Evolutionary conservation across 2,113 vertebrate species (phyloP), one percentile per base, ranked within the genome.

Genomic region (Ginglymostoma cirratum): DNA sequence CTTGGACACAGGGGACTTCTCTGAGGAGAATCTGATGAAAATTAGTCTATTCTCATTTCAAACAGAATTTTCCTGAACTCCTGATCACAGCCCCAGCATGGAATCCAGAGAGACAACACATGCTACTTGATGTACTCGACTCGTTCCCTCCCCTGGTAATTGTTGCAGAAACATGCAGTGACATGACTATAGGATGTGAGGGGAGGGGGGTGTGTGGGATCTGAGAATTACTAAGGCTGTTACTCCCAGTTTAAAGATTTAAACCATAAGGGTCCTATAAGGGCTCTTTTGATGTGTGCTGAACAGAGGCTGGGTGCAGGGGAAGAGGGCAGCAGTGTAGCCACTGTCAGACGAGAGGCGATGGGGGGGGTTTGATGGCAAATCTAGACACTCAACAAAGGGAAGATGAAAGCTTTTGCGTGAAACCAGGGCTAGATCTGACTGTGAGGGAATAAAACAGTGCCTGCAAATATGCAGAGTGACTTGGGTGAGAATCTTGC

Each of bases 241-340:
- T 99, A 98, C 98, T 99, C 99, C 98, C 98, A 99, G 98, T 99
- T 99, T 99, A 99, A 99, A 99, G 99, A 99, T 99, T 99, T 99
- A 99, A 99, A 98, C 98, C 98, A 99, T 98, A 97, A 98, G 98
- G 98, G 98, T 99, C 98, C 98, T 98, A 98, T 98, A 98, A 98
- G 65, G 89, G 98, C 98, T 98, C 98, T 98, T 99, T 99, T 99
- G 98, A 99, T 99, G 98, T 99, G 98, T 98, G 98, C 98, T 98
- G 98, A 99, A 98, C 97, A 98, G 98, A 98, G 98, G 98, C 97
- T 97, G 98, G 98, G 98, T 12, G 30, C 98, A 98, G 98, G 98
- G 98, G 98, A 98, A 98, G 98, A 98, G 98, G 97, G 98, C 96
- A 98, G 69, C 21, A 24, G 3, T 3, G 69, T 27, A 98, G 98